Evolutionary conservation across 2,113 vertebrate species (phyloP).

Genomic region (Aythya baeri): DNA sequence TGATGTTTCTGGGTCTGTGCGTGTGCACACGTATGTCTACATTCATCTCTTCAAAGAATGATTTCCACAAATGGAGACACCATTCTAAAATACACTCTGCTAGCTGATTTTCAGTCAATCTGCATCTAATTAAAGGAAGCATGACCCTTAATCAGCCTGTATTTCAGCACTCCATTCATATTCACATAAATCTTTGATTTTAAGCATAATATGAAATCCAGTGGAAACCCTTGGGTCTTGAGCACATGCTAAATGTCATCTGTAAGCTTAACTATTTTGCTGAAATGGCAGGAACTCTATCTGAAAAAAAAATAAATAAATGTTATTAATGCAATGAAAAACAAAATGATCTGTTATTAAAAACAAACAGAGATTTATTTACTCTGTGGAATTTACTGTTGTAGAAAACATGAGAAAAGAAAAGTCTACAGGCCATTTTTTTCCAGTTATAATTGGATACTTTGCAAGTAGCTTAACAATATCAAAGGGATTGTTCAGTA

Average conservation of each 20-base stretch:
- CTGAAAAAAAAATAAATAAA: background rate
- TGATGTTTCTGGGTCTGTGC: rapidly evolving
- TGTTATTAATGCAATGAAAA: background rate
- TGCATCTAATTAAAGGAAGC: background rate
- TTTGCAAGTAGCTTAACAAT: background rate
- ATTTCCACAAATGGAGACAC: background rate
- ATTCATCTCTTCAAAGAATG: background rate
- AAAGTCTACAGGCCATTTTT: background rate
- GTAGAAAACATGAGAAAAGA: background rate
- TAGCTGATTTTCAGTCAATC: background rate
- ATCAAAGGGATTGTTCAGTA: slow-evolving; percentile 10
- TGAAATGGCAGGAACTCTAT: background rate
- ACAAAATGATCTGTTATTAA: background rate
- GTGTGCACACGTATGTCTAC: no score
- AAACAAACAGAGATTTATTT: background rate
- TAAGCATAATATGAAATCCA: background rate
- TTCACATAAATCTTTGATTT: background rate
- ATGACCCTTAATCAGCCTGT: background rate
- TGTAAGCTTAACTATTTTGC: background rate
- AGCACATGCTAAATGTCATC: background rate
- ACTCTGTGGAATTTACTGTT: background rate
- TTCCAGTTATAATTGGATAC: background rate
- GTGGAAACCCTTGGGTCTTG: rapidly evolving
- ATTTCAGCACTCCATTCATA: background rate
- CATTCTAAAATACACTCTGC: background rate